Conservation (phyloP, 2,797 vertebrate genomes). For the Momotus momota region DNA sequence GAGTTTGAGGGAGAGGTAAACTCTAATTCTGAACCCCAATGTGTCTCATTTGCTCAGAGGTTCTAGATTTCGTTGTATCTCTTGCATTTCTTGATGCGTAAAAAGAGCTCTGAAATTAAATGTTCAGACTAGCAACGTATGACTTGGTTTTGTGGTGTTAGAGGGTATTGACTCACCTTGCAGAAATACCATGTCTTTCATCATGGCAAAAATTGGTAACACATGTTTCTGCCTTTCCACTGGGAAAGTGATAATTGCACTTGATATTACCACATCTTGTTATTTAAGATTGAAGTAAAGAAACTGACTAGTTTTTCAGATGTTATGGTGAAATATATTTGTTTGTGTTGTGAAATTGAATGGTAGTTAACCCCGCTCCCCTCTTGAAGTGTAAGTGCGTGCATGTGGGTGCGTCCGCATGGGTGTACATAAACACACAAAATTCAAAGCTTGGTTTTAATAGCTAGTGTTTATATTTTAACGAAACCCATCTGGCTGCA, state of each 20-base stretch:
- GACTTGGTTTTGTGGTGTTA: background rate
- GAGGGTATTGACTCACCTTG: background rate
- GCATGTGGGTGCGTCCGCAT: rapidly evolving
- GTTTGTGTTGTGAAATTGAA: background rate
- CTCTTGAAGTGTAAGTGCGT: background rate
- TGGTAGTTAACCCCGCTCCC: background rate
- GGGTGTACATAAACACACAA: no score
- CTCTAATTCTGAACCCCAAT: background rate
- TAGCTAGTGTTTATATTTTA: background rate
- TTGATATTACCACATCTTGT: background rate
- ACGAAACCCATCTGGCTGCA: background rate
- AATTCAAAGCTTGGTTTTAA: background rate
- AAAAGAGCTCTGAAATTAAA: background rate
- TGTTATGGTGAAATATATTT: background rate
- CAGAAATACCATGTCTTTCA: background rate
- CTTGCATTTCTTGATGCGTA: background rate
- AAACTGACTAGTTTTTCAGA: background rate
- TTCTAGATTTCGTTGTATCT: background rate
- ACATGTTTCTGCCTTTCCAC: background rate
- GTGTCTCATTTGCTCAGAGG: background rate
- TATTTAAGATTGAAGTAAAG: background rate
- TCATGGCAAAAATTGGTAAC: background rate
- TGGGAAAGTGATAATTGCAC: background rate
- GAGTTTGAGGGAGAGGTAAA: background rate
- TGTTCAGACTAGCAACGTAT: background rate